Evolutionary conservation across 1,140 invertebrate genomes (phyloP).

Genomic region (Hylaeus volcanicus): DNA sequence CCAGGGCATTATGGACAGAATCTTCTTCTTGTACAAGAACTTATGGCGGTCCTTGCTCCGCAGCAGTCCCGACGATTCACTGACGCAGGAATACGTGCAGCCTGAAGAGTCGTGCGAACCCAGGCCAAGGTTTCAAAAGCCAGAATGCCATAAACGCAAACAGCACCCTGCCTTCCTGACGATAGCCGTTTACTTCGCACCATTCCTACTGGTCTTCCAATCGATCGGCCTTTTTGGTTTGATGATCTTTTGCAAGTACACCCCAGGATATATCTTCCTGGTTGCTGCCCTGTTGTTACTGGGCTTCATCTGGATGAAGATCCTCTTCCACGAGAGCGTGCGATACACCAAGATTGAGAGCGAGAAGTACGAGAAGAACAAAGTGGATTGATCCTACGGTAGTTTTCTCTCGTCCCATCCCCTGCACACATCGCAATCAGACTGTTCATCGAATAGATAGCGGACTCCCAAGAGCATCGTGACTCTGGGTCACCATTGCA

Average conservation of each 20-base stretch:
- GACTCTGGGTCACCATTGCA: background rate
- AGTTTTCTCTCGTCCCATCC: too few species aligned
- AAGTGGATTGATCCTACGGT: slow-evolving; percentile 53
- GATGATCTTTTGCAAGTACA: slow-evolving; percentile 70
- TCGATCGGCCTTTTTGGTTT: slow-evolving; percentile 66
- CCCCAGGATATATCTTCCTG: slow-evolving; percentile 77
- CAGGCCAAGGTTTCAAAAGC: slow-evolving; percentile 1
- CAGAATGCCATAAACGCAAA: slow-evolving; percentile 62
- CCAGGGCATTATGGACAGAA: slow-evolving; percentile 60
- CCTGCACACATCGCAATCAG: background rate
- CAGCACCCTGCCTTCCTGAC: slow-evolving; percentile 55
- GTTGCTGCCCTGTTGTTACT: slow-evolving; percentile 70
- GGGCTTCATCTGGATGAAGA: slow-evolving; percentile 71
- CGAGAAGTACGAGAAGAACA: slow-evolving; percentile 52
- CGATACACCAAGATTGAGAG: background rate
- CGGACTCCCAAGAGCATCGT: slow-evolving; percentile 1
- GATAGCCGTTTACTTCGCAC: slow-evolving; percentile 73
- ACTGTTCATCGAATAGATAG: slow-evolving; percentile 16
- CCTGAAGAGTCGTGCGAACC: background rate
- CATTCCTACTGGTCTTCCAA: slow-evolving; percentile 69
- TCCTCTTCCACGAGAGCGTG: slow-evolving; percentile 67
- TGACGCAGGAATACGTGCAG: background rate
- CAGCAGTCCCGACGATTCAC: background rate
- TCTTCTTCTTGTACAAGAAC: slow-evolving; percentile 69
- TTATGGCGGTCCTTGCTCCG: slow-evolving; percentile 49